Evolutionary conservation across 2,797 vertebrate species (phyloP).

Genomic region (Bryconaethiops microstoma): DNA sequence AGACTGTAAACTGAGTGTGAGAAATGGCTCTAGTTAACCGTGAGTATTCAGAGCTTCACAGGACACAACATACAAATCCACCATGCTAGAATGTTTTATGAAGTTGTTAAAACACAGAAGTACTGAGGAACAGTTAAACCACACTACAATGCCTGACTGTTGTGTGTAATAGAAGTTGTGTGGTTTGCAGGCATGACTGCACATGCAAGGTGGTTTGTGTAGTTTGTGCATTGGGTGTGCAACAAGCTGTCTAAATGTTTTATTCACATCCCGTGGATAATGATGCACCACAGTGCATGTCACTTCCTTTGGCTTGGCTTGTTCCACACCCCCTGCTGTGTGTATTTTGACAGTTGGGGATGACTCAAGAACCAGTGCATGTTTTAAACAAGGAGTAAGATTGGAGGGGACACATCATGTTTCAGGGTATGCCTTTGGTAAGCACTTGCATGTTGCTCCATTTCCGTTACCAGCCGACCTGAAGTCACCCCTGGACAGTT

Average conservation of each 20-base stretch:
- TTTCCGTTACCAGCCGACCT: not conserved
- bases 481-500: not conserved
- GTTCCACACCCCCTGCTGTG: conserved; percentile 8
- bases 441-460: not conserved
- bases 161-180: not conserved
- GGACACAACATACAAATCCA: not conserved
- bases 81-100: not conserved
- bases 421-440: conserved; percentile 16
- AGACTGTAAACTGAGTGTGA: not conserved
- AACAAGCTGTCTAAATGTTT: conserved; percentile 46
- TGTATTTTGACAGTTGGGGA: conserved; percentile 48
- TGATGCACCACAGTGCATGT: not conserved
- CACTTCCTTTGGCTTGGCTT: conserved; percentile 39
- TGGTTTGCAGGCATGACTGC: not conserved
- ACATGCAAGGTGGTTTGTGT: conserved; percentile 23
- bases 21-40: not conserved
- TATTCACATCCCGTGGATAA: conserved; percentile 8
- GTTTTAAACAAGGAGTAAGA: conserved; percentile 19
- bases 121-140: not conserved
- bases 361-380: conserved; percentile 38
- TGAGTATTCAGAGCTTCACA: not conserved
- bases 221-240: conserved; percentile 29
- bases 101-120: not conserved
- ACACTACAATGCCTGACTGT: conserved; percentile 1
- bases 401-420: conserved; percentile 6